Base-by-base conservation (phyloP, 2,797 vertebrate genomes). In the Pseudotriccus pelzelni region DNA sequence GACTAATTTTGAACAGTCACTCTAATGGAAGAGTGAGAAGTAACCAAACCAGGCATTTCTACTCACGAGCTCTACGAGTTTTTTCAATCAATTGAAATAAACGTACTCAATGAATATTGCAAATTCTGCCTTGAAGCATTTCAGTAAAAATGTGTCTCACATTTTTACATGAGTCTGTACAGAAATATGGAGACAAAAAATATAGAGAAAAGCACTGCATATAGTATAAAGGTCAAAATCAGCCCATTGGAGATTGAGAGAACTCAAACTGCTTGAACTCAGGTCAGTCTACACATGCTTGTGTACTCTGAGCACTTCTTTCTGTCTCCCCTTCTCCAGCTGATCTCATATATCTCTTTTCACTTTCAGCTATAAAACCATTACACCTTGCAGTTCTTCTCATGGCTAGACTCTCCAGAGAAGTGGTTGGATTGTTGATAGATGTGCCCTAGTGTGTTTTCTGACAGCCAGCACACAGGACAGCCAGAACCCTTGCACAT, bases 221-320 rank as follows among this genome's bases (percentile, higher is more conserved):
- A 53, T 52, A 14, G 8, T 67, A 36, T 34, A n/a, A 52, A 46
- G 9, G 15, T 66, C n/a, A 84, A 93, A 90, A 75, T 30, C 15
- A 43, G 9, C 9, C 22, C 24, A 8, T 64, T 3, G 49, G 59
- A 89, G 28, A 73, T 7, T 14, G 34, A 37, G 7, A 34, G 3
- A 70, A 58, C 12, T 39, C 44, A 68, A 59, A 59, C 4, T 34
- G 30, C 5, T 18, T 25, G 20, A 82, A 22, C 14, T 69, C n/a
- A 18, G 27, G 14, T 28, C 32, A 68, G 34, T 17, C 24, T 84
- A 11, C 30, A 13, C 3, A 52, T 74, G 10, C 23, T 28, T 50
- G 6, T 1, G 1, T 63, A 39, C 12, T 34, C 37, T 25, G 39
- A 74, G 21, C 3, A 15, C 7, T 60, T 1, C 0, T 77, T 80